phyloP scores from a whole-genome alignment of 1,140 invertebrate species.

The Gonioctena quinquepunctata region DNA sequence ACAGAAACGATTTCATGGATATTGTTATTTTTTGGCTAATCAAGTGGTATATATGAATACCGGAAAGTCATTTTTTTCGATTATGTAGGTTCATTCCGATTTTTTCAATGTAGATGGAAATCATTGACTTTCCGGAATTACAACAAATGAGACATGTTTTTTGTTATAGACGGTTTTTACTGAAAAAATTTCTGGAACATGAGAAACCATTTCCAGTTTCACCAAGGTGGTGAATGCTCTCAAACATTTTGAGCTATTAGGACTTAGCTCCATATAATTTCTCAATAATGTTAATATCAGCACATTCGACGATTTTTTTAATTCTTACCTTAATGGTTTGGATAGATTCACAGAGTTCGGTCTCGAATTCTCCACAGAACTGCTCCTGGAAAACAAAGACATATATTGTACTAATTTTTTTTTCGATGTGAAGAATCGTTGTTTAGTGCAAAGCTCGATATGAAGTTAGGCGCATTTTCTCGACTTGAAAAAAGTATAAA shows the following conservation, averaged over 20 bases:
- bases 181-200: neutral
- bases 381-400: conserved; percentile 16
- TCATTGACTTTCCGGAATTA: no score
- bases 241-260: neutral
- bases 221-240: neutral
- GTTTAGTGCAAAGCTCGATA: neutral
- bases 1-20: no score
- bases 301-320: no score
- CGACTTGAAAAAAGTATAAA: no score
- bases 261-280: neutral
- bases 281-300: no score
- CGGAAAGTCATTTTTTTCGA: no score
- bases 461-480: no score
- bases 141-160: neutral
- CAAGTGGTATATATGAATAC: no score
- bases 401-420: neutral
- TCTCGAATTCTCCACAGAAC: conserved; percentile 13
- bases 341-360: conserved; percentile 13
- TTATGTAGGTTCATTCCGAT: no score
- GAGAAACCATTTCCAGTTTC: neutral
- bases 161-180: neutral
- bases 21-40: no score
- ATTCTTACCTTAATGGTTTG: conserved; percentile 3
- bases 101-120: no score
- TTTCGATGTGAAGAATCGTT: neutral